Evolutionary conservation across 2,113 vertebrate species (phyloP).

Genomic region (Myiagra hebetior): DNA sequence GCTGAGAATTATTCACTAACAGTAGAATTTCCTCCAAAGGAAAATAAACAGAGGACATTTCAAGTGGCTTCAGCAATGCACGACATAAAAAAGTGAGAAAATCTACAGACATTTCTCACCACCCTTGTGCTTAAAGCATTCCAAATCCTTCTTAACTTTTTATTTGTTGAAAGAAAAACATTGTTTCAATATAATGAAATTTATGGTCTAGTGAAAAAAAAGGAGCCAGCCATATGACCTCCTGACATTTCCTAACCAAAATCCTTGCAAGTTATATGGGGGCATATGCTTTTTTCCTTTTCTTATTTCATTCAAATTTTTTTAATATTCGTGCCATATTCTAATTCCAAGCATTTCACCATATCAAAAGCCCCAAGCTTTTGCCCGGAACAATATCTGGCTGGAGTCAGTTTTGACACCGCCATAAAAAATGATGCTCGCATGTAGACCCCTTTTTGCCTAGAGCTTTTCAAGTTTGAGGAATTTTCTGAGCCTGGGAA

Average conservation of each 20-base stretch:
- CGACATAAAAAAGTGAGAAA: neutral
- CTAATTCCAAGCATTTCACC: neutral
- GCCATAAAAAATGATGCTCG: neutral
- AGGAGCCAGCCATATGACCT: neutral
- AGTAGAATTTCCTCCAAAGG: neutral
- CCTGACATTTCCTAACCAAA: neutral
- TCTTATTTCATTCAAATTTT: neutral
- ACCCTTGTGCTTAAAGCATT: neutral
- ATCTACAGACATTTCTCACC: neutral
- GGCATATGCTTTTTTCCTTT: neutral
- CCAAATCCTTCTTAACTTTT: neutral
- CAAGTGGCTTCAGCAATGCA: neutral
- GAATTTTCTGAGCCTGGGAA: neutral
- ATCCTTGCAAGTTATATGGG: neutral
- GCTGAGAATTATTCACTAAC: neutral
- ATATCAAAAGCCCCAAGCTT: neutral
- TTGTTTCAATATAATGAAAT: neutral
- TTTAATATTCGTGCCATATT: neutral
- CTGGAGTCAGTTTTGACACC: neutral
- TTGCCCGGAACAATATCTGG: neutral
- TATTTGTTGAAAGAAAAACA: neutral
- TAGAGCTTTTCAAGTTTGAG: neutral
- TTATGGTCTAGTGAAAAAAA: neutral
- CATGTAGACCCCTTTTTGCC: neutral
- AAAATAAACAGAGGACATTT: neutral